Percentiles rank a stretch among this genome's conserved stretches.
Evolutionary conservation across 2,113 vertebrate genomes (phyloP).

Genomic region (Pampusana beccarii): DNA sequence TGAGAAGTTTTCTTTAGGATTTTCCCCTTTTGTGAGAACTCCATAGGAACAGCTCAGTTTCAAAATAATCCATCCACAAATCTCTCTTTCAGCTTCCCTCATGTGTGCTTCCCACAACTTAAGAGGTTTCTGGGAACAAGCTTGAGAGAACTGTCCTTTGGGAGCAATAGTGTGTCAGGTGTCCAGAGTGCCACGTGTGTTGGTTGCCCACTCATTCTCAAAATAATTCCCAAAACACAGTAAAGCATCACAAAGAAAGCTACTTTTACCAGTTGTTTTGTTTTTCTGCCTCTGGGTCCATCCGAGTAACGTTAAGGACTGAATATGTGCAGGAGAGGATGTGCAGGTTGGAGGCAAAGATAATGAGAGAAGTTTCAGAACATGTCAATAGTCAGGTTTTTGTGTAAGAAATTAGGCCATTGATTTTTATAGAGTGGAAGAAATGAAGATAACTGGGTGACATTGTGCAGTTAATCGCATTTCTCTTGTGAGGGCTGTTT

Average conservation of each 20-base stretch:
- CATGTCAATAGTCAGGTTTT: neutral
- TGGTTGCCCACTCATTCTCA: neutral
- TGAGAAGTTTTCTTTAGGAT: neutral
- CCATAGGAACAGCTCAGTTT: neutral
- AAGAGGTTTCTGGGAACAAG: neutral
- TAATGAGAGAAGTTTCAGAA: neutral
- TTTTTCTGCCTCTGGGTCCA: neutral
- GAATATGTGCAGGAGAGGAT: accelerated
- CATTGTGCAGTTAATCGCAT: neutral
- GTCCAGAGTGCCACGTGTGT: accelerated
- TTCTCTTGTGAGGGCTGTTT: neutral
- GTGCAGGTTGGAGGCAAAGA: neutral
- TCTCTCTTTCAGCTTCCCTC: neutral
- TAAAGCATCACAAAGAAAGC: neutral
- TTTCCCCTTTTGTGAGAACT: neutral
- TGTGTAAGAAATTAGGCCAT: neutral
- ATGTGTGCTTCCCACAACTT: neutral
- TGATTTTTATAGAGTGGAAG: constrained; percentile 8
- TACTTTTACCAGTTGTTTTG: neutral
- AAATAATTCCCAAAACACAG: neutral
- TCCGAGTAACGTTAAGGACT: neutral
- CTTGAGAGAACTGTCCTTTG: neutral
- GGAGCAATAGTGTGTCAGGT: neutral
- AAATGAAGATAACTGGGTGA: neutral
- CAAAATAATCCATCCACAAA: neutral